Percentiles rank a stretch among this genome's conserved stretches.
These are phyloP conservation scores for Ophraella communa DNA, from an alignment of 2,888 invertebrate species.

Conservation along the genomic window DNA sequence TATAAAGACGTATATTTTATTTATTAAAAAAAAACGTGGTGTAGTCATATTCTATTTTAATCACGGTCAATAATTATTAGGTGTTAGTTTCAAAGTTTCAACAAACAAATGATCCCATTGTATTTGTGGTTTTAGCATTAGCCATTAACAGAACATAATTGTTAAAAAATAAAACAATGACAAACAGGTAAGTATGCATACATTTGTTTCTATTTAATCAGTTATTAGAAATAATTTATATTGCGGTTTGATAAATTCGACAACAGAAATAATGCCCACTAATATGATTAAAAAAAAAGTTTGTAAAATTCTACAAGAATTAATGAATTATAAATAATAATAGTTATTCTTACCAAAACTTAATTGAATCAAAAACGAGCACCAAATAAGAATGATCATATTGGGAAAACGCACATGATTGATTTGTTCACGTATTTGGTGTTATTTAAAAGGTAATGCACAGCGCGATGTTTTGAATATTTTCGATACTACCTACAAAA, in stretches of 20 bases:
- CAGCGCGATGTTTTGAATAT: background rate
- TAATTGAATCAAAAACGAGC: constrained; percentile 40
- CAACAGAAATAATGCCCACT: no score
- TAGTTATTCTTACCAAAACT: background rate
- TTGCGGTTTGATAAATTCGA: no score
- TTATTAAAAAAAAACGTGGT: no score
- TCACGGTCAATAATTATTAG: background rate
- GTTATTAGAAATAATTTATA: no score
- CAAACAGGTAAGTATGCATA: no score
- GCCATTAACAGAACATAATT: no score
- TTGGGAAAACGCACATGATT: constrained; percentile 42
- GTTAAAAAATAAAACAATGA: no score
- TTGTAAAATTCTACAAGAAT: no score
- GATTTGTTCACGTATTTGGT: background rate
- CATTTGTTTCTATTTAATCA: no score
- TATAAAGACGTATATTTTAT: no score
- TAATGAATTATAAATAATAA: constrained; percentile 7
- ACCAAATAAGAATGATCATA: constrained; percentile 43
- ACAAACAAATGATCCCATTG: background rate
- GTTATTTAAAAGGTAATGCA: background rate
- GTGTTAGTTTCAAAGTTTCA: background rate
- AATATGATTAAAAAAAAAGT: no score
- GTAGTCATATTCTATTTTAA: background rate
- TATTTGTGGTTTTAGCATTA: background rate
- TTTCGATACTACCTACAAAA: background rate